Evolutionary conservation across 1,140 invertebrate genomes (phyloP), one percentile per base, ranked within the genome.

Genomic region (Scaptodrosophila lebanonensis): DNA sequence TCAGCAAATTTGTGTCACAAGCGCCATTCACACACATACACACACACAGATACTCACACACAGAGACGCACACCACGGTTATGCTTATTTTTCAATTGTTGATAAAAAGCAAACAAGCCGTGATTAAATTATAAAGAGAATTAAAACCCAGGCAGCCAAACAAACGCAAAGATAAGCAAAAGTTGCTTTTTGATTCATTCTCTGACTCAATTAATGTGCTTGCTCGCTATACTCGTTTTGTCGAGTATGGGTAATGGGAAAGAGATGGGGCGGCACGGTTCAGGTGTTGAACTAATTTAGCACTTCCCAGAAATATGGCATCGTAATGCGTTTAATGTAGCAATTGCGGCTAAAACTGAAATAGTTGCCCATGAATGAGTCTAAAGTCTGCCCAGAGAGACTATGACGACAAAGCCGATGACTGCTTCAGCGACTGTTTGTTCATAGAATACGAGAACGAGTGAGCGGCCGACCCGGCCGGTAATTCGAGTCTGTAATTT

Each of bases 281-380:
- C 22, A 51, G 22, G 47, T 38, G 44, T 43, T 52, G 58, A 44
- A 65, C 71, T 25, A 82, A 82, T 79, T 79, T 82, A 69, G 47
- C 66, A 59, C 62, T 77, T 82, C 73, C 59, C 38, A 52, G 73
- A 79, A 79, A 61, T 75, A 82, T 36, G 73, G 73, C 73, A 73
- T 73, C 68, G 65, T 65, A 73, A 73, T 79, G 68, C 22, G 54
- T 59, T 79, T 79, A 69, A 79, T 82, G 69, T 51, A 53, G 68
- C 68, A 60, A 56, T 50, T 25, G 3, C 22, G 22, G 22, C 22
- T 25, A 25, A 25, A 25, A 25, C 8, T 25, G 8, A 25, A n/a
- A n/a, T n/a, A n/a, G n/a, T n/a, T n/a, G n/a, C n/a, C n/a, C n/a
- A n/a, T n/a, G n/a, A n/a, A n/a, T n/a, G n/a, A n/a, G n/a, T n/a